Evolutionary conservation across 2,888 invertebrate species (phyloP), one percentile per base, ranked within the genome.

Genomic region (Acronicta leporina): DNA sequence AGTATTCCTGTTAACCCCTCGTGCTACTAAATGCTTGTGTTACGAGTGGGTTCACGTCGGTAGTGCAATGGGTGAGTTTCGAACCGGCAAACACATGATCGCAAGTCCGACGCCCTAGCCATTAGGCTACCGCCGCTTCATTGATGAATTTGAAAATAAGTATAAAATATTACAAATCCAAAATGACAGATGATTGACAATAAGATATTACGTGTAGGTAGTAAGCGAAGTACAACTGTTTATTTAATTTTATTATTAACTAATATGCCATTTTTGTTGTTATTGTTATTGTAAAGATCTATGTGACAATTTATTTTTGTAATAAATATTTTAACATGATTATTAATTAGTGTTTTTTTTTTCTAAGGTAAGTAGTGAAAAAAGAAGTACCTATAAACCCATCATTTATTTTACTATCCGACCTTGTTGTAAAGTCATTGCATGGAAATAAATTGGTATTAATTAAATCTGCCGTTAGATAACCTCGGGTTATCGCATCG

Each of bases 271-370:
- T 60, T 1, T 56, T 79, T 82, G 81, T 84, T 85, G 76, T 80
- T 84, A 82, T 81, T 85, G 59, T 83, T 84, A 79, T 85, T 78
- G 49, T 71, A 72, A 69, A 71, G 57, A 59, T 51, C 64, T 74
- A 73, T 72, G 73, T 73, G 79, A 77, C 71, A 74, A 73, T 75
- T 72, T 81, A 81, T 83, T 82, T 83, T 84, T 83, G 63, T 82
- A 83, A 80, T 80, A 83, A 84, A 81, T 74, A 66, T 67, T 64
- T 49, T 63, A 74, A 74, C 74, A 67, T 48, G 54, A 53, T 42
- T 42, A 16, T 13, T 35, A n/a, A n/a, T 42, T 58, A 20, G 20
- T 52, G 9, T 25, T 20, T 52, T 38, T 55, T 49, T 59, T 11
- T 20, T 20, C 4, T 20, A 20, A 2, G 20, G 20, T 20, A 20